Evolutionary conservation across 2,113 vertebrate genomes (phyloP), one percentile per base, ranked within the genome.

Genomic region (Megaceryle torquata): DNA sequence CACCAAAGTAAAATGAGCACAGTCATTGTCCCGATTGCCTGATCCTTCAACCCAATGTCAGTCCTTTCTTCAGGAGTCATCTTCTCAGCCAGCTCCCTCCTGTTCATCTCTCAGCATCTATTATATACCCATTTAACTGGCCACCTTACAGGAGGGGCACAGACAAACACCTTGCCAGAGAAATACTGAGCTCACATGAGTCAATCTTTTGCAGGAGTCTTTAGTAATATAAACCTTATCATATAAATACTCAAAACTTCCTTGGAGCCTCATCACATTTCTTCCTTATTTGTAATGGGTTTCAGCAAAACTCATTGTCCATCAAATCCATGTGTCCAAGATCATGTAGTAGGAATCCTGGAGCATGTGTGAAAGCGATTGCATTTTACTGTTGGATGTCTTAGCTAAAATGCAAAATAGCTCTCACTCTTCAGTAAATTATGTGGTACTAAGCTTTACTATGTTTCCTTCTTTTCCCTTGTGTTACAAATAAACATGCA

Each of bases 341-440:
- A 87, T 43, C 53, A 43, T 48, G 81, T 41, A 91, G 81, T 33
- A 79, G 77, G 86, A 95, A 89, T 93, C 87, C 86, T 82, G 67
- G 24, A 91, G 21, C 2, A 0, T 61, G 39, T 87, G 57, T 89
- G 65, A 87, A 92, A 94, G 67, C 0, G 0, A 76, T 35, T 96
- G 65, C 78, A 44, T 91, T 94, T 95, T 95, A 74, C 70, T 85
- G 74, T 86, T 95, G 89, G 61, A 87, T 64, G 18, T 79, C 77
- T 91, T 89, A 87, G 89, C 89, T 85, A 65, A 95, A 95, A 95
- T 95, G 93, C 84, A 97, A 89, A 95, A 91, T 68, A 94, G 61
- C 81, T 89, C 77, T 92, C 89, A 91, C 81, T 89, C 69, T 75
- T 74, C 10, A 6, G 84, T 87, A 92, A 91, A 84, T 92, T 72